Percentiles rank a stretch among this genome's conserved stretches.
Conservation (phyloP, 2,113 vertebrate genomes). For the Asarcornis scutulata region DNA sequence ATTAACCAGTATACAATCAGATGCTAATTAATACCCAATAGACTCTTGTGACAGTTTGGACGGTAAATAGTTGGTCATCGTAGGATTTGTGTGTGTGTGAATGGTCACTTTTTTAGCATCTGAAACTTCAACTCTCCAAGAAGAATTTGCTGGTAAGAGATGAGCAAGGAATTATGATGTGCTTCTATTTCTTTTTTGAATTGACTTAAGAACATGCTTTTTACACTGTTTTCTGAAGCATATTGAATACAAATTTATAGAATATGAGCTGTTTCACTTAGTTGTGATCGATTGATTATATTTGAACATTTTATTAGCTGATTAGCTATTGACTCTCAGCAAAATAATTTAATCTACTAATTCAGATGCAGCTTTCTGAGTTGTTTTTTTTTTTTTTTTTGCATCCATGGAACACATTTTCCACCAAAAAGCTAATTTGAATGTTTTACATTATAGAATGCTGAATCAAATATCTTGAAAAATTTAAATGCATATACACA, state of each 20-base stretch:
- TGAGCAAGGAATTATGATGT: neutral
- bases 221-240: neutral
- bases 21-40: neutral
- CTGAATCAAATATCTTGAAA: neutral
- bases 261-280: neutral
- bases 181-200: neutral
- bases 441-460: neutral
- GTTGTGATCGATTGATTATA: neutral
- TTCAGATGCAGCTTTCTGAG: neutral
- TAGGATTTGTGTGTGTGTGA: neutral
- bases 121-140: neutral
- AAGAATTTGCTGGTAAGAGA: neutral
- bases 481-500: neutral
- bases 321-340: neutral
- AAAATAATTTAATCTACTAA: neutral
- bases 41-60: neutral
- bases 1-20: neutral
- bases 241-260: neutral
- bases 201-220: neutral
- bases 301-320: neutral
- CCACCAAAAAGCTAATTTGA: neutral
- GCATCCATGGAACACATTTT: neutral
- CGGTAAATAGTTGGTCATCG: neutral
- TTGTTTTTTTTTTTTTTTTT: conserved; percentile 9
- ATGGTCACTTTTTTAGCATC: neutral